These are phyloP conservation scores for Conomelus anceps DNA, from an alignment of 2,888 invertebrate genomes.

Conservation along the genomic window DNA sequence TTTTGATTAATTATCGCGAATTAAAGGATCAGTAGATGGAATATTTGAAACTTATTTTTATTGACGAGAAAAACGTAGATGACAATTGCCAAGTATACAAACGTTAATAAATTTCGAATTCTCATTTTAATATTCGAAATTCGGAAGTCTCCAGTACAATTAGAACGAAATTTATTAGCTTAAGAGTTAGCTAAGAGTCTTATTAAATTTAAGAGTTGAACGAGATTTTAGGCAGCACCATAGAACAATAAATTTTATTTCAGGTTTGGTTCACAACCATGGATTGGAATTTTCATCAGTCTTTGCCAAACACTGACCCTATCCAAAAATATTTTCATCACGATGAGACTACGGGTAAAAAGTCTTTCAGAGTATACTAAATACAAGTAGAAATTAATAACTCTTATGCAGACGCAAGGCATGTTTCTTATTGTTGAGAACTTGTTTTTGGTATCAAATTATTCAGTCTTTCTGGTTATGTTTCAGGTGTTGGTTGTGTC, in stretches of 20 bases:
- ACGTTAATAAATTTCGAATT: too few relatives aligned
- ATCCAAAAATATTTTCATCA: background rate
- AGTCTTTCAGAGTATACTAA: background rate
- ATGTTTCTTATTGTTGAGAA: background rate
- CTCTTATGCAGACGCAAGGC: background rate
- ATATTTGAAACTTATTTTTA: too few relatives aligned
- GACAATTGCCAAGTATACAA: too few relatives aligned
- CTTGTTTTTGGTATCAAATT: background rate
- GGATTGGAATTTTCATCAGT: background rate
- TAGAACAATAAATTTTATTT: background rate
- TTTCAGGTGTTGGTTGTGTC: slow-evolving; percentile 7
- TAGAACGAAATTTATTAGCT: too few relatives aligned
- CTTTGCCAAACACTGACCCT: background rate
- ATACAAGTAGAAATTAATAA: background rate
- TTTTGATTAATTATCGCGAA: too few relatives aligned
- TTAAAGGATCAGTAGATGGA: too few relatives aligned
- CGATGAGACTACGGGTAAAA: background rate
- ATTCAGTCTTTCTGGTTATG: background rate
- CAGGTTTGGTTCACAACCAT: background rate
- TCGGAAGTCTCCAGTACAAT: too few relatives aligned
- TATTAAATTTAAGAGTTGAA: too few relatives aligned
- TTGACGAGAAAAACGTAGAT: too few relatives aligned
- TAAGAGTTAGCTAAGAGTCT: too few relatives aligned
- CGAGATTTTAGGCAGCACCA: background rate
- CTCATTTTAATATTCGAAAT: too few relatives aligned